Evolutionary conservation across 1,140 invertebrate species (phyloP).

Genomic region (Drosophila arizonae): DNA sequence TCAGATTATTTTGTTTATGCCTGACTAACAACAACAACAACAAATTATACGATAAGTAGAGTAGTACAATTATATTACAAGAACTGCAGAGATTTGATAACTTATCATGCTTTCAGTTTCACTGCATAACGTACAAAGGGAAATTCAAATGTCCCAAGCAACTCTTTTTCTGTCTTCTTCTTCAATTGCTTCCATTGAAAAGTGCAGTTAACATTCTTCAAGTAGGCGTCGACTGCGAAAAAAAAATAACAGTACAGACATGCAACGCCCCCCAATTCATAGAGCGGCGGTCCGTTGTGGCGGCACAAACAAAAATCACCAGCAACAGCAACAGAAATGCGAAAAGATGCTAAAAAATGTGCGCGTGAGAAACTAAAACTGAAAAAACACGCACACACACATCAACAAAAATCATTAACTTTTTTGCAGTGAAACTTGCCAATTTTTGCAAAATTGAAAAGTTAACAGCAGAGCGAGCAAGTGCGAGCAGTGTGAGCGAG

Average conservation of each 20-base stretch:
- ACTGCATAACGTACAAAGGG: not conserved
- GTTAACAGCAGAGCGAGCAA: constrained; percentile 1
- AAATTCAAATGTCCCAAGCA: not conserved
- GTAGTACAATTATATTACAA: not conserved
- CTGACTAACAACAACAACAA: not conserved
- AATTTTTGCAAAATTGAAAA: constrained; percentile 39
- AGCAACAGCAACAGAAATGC: constrained; percentile 21
- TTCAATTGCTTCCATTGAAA: constrained; percentile 4
- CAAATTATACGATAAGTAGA: not conserved
- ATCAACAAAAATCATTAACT: constrained; percentile 20
- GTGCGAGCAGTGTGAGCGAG: not conserved
- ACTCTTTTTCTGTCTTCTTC: not conserved
- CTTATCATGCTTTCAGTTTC: not conserved
- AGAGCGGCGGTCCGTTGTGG: constrained; percentile 47
- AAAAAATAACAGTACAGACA: constrained; percentile 34
- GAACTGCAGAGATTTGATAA: not conserved
- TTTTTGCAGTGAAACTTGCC: constrained; percentile 45
- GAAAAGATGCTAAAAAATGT: constrained; percentile 71
- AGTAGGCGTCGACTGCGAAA: constrained; percentile 2
- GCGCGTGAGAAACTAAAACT: constrained; percentile 52
- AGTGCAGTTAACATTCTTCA: constrained; percentile 46
- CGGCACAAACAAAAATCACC: constrained; percentile 55
- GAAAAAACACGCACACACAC: constrained; percentile 8
- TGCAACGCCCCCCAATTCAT: constrained; percentile 36
- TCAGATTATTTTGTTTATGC: not conserved